Evolutionary conservation across 2,888 invertebrate genomes (phyloP).

Genomic region (Cerceris rybyensis): DNA sequence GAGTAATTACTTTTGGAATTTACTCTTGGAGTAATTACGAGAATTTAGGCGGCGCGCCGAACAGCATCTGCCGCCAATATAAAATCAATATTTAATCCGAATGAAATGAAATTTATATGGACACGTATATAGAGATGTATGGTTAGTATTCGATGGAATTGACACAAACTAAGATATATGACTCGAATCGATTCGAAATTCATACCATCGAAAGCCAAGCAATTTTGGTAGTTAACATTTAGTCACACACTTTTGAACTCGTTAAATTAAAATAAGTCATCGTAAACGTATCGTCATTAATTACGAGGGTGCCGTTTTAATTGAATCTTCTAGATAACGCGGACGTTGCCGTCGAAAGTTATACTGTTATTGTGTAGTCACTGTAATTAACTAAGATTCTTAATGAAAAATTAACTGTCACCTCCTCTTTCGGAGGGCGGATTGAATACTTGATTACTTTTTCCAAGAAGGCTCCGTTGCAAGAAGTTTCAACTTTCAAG

Average conservation of each 20-base stretch:
- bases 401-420: too few species aligned
- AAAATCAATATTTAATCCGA: slow-evolving; percentile 9
- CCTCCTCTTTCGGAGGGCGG: too few species aligned
- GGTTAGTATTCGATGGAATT: background rate
- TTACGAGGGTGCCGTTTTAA: too few species aligned
- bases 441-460: too few species aligned
- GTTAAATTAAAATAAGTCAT: background rate
- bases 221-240: too few species aligned
- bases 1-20: too few species aligned
- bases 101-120: background rate
- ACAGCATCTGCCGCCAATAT: slow-evolving; percentile 19
- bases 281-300: background rate
- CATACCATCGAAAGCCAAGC: background rate
- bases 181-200: background rate
- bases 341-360: too few species aligned
- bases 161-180: slow-evolving; percentile 1
- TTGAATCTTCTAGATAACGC: too few species aligned
- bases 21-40: slow-evolving; percentile 6
- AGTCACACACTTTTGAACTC: background rate
- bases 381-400: too few species aligned
- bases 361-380: too few species aligned
- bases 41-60: background rate
- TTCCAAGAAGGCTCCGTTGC: too few species aligned
- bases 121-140: background rate
- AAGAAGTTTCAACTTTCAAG: too few species aligned